Conservation (phyloP, 2,797 vertebrate species). For the Orientallactaga sibirica region DNA sequence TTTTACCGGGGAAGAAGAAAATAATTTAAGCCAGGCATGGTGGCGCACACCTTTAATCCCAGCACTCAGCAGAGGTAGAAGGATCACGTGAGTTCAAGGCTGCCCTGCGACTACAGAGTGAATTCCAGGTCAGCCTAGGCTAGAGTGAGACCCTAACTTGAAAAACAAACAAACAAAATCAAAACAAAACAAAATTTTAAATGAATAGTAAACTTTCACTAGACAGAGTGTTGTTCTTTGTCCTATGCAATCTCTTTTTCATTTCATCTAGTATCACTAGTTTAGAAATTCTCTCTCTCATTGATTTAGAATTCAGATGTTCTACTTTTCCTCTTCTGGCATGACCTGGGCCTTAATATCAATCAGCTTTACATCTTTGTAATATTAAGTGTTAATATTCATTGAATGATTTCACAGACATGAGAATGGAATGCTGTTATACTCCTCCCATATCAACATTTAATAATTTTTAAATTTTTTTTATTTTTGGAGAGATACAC, state of each 20-base stretch:
- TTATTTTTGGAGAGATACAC: too few species aligned
- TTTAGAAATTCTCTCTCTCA: constrained; percentile 12
- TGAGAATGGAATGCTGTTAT: not conserved
- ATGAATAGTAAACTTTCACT: constrained; percentile 10
- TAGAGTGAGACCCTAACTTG: too few species aligned
- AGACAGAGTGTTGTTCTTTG: constrained; percentile 36
- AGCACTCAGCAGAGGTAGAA: too few species aligned
- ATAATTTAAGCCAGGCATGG: not conserved
- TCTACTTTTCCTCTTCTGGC: not conserved
- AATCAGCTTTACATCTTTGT: not conserved
- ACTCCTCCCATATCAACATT: not conserved
- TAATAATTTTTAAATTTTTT: not conserved
- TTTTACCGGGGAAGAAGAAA: not conserved
- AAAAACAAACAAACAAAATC: too few species aligned
- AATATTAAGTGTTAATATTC: not conserved
- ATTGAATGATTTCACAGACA: not conserved
- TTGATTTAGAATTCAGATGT: constrained; percentile 36
- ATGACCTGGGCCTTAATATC: not conserved
- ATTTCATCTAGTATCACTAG: not conserved
- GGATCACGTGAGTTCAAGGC: too few species aligned
- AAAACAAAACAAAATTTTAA: not conserved
- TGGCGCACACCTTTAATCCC: too few species aligned
- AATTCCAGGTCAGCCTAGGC: too few species aligned
- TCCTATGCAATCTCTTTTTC: not conserved
- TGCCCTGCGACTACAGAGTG: too few species aligned